Evolutionary conservation across 2,113 vertebrate species (phyloP), one percentile per base, ranked within the genome.

Genomic region (Chloropsis cyanopogon): DNA sequence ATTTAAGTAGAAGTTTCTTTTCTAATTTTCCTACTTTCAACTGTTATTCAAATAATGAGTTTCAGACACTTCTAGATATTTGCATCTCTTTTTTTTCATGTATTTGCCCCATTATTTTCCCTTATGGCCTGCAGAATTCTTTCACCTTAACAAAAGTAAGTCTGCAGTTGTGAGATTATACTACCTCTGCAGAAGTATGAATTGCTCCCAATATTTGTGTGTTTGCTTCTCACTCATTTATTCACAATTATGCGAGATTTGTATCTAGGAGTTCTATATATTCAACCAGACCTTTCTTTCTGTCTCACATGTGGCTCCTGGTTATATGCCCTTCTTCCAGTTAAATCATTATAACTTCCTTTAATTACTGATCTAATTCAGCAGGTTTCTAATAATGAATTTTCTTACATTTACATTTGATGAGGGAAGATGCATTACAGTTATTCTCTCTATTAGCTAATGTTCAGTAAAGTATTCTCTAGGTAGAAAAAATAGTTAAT

Each of bases 21-120:
- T 90, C 52, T 63, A 57, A 54, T 93, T 90, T 80, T 69, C 70
- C 82, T 96, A 50, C 77, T 82, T 88, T 89, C 64, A 49, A 76
- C 6, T 75, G 7, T 49, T 70, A 88, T 42, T 63, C 53, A 69
- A 17, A 41, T 31, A 78, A n/a, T 37, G 65, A 53, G 10, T 94
- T 96, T 95, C 44, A 93, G 47, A 87, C 10, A 35, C 20, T 84
- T 96, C 57, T 73, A 39, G 64, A 69, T 69, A 65, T 71, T 94
- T 89, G 6, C 39, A 24, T 72, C 29, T 56, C 9, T 60, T 84
- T 91, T 84, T 84, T 23, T 53, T 69, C 9, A 25, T 21, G 10
- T 39, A 46, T 73, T 87, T 82, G 18, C 3, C 5, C 21, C 17
- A 41, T 70, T 91, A 33, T 54, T 79, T 93, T 64, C 12, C 9